Evolutionary conservation across 2,888 invertebrate species (phyloP), one percentile per base, ranked within the genome.

Genomic region (Eumacrocentrus americanus): DNA sequence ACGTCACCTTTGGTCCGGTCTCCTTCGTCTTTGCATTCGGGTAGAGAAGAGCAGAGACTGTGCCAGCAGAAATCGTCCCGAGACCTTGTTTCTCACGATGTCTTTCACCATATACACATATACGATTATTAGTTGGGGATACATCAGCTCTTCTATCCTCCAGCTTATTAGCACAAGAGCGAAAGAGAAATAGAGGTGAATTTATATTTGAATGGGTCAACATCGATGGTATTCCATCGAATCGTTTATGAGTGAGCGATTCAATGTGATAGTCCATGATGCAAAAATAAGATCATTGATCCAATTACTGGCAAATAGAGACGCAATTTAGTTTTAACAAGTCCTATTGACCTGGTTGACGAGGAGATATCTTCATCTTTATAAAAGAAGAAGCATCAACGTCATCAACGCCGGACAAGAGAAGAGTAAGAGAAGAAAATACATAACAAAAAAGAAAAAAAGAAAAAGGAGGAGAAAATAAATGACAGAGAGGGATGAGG

Each of bases 51-150:
- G 23, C 20, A 52, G 38, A 66, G 47, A 23, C 44, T 54, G 34
- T 16, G 25, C 40, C 50, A 40, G 40, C 54, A 55, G 58, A 62
- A 52, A 38, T 52, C 40, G 23, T 47, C 42, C 50, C 38, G 25
- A 62, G 64, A 64, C 66, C 66, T 66, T 64, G 66, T 63, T 44
- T 65, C 62, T 63, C 61, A 63, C 64, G 65, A 55, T 46, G 61
- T 65, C 60, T 64, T 60, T 57, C 52, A 16, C 34, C 16, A 7
- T 18, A 29, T 34, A 25, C 40, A 18, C 4, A 42, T 60, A 38
- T 48, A 48, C 38, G 35, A 58, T 42, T 20, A 11, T 20, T 42
- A 6, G 2, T 1, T 20, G 20, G 9, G 2, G 1, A 40, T 40
- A 3, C 12, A 12, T n/a, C 12, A 4, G 37, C 12, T n/a, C n/a